Evolutionary conservation across 2,888 invertebrate genomes (phyloP), one percentile per base, ranked within the genome.

Genomic region (Euphydryas editha): DNA sequence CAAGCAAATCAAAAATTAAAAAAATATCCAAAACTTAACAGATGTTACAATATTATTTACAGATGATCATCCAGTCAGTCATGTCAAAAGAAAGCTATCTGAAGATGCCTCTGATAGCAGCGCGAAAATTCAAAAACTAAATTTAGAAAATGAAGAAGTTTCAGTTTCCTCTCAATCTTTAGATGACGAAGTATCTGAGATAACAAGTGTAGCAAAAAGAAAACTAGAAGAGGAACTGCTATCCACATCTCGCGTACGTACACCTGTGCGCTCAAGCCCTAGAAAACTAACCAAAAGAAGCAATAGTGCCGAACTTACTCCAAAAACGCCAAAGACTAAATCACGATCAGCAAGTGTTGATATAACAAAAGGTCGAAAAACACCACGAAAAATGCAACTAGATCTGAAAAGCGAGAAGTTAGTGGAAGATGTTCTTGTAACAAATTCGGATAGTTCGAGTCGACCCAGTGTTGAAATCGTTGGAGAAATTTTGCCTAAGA

Each of bases 111-210:
- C 71, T 1, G 83, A 85, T 24, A 79, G 75, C 62, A 83, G 54
- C 59, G 80, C 87, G 1, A 92, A 92, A 72, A 81, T 91, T 44
- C 86, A 81, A 68, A 92, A 92, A 75, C 78, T 92, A 5, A 85
- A 87, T 55, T 71, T 82, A 8, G 70, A 76, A 2, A 82, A 82
- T 46, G 77, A 81, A 42, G 83, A 84, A 57, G 76, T 79, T 20
- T 71, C 78, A 1, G 78, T 84, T 0, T 82, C 81, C 20, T 79
- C 85, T 1, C 88, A 91, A 73, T 76, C 77, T 10, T 78, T 92
- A 59, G 92, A 92, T 51, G 82, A 88, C 20, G 90, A 92, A 75
- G 89, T 90, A 1, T 86, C 86, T 0, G 81, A 84, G 67, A 87
- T 90, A 61, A 91, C 78, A 0, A 77, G 74, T 59, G 73, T 80